Conservation (phyloP, 2,797 vertebrate genomes). For the Kryptopterus vitreolus region DNA sequence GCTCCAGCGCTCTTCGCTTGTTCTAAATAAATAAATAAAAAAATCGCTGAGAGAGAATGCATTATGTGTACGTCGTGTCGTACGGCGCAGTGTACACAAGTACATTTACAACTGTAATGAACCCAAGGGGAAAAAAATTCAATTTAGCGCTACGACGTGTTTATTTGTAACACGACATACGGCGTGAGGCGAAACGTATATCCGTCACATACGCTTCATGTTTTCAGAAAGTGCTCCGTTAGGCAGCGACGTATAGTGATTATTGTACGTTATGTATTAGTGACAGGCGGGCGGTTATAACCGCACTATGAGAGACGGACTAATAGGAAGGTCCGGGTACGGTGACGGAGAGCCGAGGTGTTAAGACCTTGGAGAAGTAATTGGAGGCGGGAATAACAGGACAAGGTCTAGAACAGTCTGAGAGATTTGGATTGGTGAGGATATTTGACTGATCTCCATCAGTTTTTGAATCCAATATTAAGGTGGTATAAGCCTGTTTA, state of each 20-base stretch:
- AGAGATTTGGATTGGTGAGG: neutral
- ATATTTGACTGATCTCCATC: neutral
- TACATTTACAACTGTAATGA: neutral
- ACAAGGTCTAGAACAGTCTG: too few species aligned
- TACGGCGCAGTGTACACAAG: neutral
- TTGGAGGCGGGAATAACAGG: too few species aligned
- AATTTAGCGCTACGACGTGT: neutral
- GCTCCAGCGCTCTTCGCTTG: conserved; percentile 33
- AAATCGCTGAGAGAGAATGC: neutral
- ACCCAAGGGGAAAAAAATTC: neutral
- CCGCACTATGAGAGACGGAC: neutral
- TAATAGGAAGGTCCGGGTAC: neutral
- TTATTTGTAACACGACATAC: conserved; percentile 2
- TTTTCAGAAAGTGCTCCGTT: neutral
- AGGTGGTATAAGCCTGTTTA: too few species aligned
- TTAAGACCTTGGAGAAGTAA: too few species aligned
- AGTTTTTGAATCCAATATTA: too few species aligned
- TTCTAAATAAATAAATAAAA: conserved; percentile 9
- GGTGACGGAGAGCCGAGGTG: neutral
- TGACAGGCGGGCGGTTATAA: conserved; percentile 17
- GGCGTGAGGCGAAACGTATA: too few species aligned
- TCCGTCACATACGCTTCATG: neutral
- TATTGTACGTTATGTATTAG: neutral
- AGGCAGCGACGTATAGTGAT: conserved; percentile 4
- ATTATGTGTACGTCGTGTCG: neutral